Evolutionary conservation across 1,140 invertebrate species (phyloP).

Genomic region (Mylabris phalerata): DNA sequence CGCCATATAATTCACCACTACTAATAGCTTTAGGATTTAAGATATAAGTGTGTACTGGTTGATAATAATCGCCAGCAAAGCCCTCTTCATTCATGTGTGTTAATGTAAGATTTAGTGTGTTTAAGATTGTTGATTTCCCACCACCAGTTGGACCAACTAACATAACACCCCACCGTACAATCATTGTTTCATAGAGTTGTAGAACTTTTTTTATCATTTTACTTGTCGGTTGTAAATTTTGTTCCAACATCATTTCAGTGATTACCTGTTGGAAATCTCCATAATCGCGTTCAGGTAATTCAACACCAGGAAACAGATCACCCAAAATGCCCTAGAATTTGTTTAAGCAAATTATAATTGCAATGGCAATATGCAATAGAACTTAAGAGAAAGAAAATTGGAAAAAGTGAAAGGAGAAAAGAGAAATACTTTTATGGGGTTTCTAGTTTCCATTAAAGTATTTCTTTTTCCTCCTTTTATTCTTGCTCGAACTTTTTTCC

Average conservation of each 20-base stretch:
- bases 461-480: no score
- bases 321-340: constrained; percentile 63
- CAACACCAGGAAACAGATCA: constrained; percentile 82
- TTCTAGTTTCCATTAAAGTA: no score
- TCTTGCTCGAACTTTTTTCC: no score
- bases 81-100: constrained; percentile 51
- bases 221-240: constrained; percentile 53
- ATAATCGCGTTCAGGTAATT: constrained; percentile 72
- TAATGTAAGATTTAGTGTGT: constrained; percentile 59
- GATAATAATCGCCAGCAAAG: constrained; percentile 50
- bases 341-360: no score
- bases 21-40: constrained; percentile 87
- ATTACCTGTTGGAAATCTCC: constrained; percentile 60
- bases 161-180: constrained; percentile 90
- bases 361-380: no score
- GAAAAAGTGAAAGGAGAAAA: not conserved
- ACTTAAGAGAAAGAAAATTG: constrained; percentile 29
- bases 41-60: constrained; percentile 58
- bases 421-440: no score
- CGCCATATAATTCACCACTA: constrained; percentile 83
- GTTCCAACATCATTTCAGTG: constrained; percentile 45
- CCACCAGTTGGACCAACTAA: constrained; percentile 83
- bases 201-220: constrained; percentile 71
- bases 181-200: constrained; percentile 86
- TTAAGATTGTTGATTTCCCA: constrained; percentile 67